phyloP scores from a whole-genome alignment of 2,113 vertebrate species.

The Oncorhynchus masou region DNA sequence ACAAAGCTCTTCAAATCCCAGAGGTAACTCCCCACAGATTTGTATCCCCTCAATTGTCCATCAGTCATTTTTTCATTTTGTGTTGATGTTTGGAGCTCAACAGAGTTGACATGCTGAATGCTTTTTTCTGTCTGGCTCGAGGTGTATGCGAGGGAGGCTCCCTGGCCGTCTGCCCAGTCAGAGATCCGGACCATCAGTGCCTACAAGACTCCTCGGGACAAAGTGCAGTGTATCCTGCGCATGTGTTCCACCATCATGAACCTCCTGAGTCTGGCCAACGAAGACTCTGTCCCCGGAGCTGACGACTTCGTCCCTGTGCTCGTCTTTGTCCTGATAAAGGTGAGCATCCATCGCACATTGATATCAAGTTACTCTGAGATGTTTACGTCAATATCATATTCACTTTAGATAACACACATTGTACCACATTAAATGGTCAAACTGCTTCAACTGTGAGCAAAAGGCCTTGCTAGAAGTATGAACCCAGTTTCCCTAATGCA shows the following conservation, averaged over 20 bases:
- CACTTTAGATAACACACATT: too few relatives aligned
- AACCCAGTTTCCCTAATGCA: too few relatives aligned
- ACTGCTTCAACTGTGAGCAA: not conserved
- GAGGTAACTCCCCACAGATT: constrained; percentile 78
- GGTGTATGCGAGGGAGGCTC: constrained; percentile 96
- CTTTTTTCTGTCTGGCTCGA: constrained; percentile 45
- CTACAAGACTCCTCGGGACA: constrained; percentile 97
- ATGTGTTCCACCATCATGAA: constrained; percentile 99
- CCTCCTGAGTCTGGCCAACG: constrained; percentile 94
- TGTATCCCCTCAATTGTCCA: too few relatives aligned
- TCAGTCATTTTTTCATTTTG: not conserved
- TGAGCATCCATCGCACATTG: constrained; percentile 56
- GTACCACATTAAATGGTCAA: too few relatives aligned
- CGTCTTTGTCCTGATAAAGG: constrained; percentile 97
- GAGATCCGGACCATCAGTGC: constrained; percentile 96
- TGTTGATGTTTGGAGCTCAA: too few relatives aligned
- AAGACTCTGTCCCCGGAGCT: constrained; percentile 93
- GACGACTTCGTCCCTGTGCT: constrained; percentile 97
- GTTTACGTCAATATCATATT: too few relatives aligned
- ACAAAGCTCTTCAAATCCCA: constrained; percentile 95
- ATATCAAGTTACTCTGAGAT: too few relatives aligned
- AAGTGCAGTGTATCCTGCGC: constrained; percentile 94
- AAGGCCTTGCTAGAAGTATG: too few relatives aligned
- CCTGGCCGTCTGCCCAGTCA: constrained; percentile 95
- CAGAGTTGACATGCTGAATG: not conserved